A percentile compares a stretch with the other conserved stretches of the same genome.
These are phyloP conservation scores for Lasiurus cinereus DNA, from an alignment of 2,113 vertebrate species.

Conservation along the genomic window DNA sequence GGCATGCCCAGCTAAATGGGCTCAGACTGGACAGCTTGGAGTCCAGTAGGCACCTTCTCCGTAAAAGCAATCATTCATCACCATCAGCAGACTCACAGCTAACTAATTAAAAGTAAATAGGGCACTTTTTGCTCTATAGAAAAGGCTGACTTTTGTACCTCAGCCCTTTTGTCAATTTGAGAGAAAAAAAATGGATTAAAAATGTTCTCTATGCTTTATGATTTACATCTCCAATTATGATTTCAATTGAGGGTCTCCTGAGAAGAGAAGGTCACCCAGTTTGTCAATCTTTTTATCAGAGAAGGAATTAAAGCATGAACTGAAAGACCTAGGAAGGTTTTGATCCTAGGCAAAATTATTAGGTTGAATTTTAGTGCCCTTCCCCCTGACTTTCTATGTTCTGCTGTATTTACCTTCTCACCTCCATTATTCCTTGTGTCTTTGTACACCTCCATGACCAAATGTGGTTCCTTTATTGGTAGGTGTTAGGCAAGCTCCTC, in stretches of 20 bases:
- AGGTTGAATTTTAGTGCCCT: background rate
- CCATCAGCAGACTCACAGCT: background rate
- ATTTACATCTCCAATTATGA: background rate
- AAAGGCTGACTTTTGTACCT: background rate
- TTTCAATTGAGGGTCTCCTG: background rate
- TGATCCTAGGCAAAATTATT: background rate
- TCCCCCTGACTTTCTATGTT: background rate
- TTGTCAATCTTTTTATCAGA: background rate
- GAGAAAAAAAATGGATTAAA: background rate
- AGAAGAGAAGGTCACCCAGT: background rate
- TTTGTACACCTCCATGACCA: background rate
- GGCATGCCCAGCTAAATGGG: background rate
- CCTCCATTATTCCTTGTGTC: too few species aligned
- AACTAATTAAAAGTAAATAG: conserved; percentile 7
- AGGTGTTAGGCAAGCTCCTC: background rate
- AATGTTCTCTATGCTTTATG: background rate
- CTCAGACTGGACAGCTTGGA: background rate
- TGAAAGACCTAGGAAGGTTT: background rate
- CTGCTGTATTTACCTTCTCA: background rate
- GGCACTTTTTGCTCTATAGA: background rate
- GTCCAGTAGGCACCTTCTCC: background rate
- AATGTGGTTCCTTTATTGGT: too few species aligned
- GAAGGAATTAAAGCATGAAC: background rate
- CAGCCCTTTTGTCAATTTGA: background rate
- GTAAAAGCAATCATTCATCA: background rate